Conservation (phyloP, 2,113 vertebrate species). For the Ictalurus furcatus region DNA sequence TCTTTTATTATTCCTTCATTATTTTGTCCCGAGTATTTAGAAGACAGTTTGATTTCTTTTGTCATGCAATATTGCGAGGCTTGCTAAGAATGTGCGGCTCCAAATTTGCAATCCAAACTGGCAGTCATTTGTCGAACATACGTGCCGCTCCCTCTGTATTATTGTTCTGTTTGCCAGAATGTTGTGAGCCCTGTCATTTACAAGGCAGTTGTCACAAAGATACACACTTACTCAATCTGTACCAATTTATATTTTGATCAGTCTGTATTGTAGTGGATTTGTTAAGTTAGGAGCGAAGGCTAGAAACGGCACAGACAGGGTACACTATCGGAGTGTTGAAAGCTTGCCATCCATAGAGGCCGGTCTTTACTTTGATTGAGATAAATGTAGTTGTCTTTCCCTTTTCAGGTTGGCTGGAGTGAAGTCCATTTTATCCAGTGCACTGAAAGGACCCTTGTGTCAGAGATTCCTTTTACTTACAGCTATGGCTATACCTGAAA, state of each 20-base stretch:
- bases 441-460: neutral
- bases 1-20: neutral
- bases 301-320: neutral
- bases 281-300: neutral
- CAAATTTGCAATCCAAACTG: constrained; percentile 28
- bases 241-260: neutral
- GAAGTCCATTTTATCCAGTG: constrained; percentile 20
- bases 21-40: neutral
- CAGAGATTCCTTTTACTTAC: constrained; percentile 19
- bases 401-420: neutral
- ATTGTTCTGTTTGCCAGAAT: constrained; percentile 38
- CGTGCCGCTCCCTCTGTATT: constrained; percentile 32
- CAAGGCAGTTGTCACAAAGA: constrained; percentile 20
- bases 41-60: neutral
- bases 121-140: constrained; percentile 36
- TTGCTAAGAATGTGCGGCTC: neutral
- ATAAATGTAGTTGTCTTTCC: constrained; percentile 5
- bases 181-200: constrained; percentile 41
- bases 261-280: neutral
- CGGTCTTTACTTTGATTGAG: neutral
- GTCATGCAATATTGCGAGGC: neutral
- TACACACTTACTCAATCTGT: constrained; percentile 4
- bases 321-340: neutral
- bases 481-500: neutral
- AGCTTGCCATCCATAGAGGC: constrained; percentile 11